Conservation (phyloP, 1,140 invertebrate genomes). For the Drosophila nannoptera region DNA sequence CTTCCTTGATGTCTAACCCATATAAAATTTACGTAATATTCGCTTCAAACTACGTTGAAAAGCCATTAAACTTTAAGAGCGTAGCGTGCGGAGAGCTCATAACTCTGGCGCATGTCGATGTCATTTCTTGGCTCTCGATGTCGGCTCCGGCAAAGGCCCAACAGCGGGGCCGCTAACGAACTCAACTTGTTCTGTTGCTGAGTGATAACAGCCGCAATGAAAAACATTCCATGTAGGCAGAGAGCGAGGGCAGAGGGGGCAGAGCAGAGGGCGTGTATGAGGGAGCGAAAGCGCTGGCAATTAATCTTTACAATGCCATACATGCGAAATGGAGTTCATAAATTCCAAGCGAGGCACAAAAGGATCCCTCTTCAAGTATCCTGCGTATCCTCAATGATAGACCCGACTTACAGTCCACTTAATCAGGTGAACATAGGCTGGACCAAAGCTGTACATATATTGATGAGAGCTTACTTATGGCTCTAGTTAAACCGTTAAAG, state of each 20-base stretch:
- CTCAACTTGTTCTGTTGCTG: slow-evolving; percentile 67
- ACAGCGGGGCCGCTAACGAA: slow-evolving; percentile 40
- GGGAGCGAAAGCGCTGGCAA: slow-evolving; percentile 51
- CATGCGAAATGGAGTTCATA: slow-evolving; percentile 75
- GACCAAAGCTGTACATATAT: too few species aligned
- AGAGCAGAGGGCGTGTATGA: background rate
- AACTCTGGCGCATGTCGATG: slow-evolving; percentile 59
- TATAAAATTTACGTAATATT: background rate
- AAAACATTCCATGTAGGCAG: slow-evolving; percentile 23
- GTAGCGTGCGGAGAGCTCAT: slow-evolving; percentile 37
- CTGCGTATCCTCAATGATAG: too few species aligned
- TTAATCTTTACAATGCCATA: slow-evolving; percentile 74
- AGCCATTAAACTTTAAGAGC: slow-evolving; percentile 35
- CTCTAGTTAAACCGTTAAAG: too few species aligned
- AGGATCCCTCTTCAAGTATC: background rate
- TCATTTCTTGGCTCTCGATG: slow-evolving; percentile 31
- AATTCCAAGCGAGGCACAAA: slow-evolving; percentile 61
- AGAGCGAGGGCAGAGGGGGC: background rate
- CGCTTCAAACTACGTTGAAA: background rate
- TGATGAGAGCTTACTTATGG: too few species aligned
- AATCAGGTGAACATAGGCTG: slow-evolving; percentile 1
- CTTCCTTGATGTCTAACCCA: background rate
- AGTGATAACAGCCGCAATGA: slow-evolving; percentile 69
- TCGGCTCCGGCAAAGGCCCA: slow-evolving; percentile 34
- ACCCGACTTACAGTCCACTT: background rate